Conservation (phyloP, 2,888 invertebrate genomes). For the Phytoseiulus persimilis region DNA sequence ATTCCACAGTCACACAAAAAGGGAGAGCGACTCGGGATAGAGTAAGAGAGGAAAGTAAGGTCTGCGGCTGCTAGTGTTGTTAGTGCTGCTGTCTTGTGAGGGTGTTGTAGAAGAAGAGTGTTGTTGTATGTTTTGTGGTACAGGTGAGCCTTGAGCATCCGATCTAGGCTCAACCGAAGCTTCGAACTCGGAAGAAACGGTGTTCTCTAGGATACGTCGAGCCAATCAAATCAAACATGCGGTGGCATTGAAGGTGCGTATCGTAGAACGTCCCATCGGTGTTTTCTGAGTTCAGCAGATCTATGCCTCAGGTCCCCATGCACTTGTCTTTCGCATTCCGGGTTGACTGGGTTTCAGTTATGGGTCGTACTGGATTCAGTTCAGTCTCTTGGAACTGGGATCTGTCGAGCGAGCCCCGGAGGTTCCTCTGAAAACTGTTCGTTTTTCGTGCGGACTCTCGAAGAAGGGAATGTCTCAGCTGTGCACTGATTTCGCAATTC, state of each 20-base stretch:
- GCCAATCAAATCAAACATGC: background rate
- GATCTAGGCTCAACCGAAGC: background rate
- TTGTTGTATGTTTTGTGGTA: background rate
- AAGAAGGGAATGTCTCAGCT: no score
- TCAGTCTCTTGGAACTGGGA: no score
- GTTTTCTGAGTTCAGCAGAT: background rate
- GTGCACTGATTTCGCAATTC: no score
- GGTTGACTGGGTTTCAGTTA: no score
- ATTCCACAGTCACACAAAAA: background rate
- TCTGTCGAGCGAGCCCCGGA: no score
- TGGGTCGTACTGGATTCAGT: no score
- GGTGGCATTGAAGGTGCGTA: background rate
- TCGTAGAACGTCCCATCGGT: background rate
- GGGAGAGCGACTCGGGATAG: background rate
- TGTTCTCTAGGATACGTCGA: background rate
- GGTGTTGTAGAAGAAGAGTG: background rate
- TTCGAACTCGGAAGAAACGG: background rate
- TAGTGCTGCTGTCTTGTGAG: background rate
- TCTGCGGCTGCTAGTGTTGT: background rate
- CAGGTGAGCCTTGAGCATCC: background rate
- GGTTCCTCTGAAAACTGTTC: no score
- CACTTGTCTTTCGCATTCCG: no score
- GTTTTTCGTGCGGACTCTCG: no score
- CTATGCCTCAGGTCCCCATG: no score
- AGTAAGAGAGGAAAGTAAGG: background rate